Evolutionary conservation across 1,140 invertebrate species (phyloP).

Genomic region (Bombus terrestris): DNA sequence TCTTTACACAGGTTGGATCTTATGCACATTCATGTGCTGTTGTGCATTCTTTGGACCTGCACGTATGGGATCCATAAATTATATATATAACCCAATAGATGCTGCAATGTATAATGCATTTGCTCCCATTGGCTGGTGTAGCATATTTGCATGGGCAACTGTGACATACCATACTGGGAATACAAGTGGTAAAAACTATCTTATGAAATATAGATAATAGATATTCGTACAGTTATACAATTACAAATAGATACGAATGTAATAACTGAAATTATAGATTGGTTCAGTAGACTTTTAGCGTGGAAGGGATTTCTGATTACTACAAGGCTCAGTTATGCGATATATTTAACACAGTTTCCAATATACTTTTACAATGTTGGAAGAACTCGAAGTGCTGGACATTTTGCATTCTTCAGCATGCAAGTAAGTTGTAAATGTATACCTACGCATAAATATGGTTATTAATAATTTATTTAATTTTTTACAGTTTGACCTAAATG

Average conservation of each 20-base stretch:
- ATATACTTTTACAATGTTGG: slow-evolving; percentile 88
- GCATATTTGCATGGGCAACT: slow-evolving; percentile 86
- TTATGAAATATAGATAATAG: background rate
- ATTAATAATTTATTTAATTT: slow-evolving; percentile 30
- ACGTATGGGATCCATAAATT: slow-evolving; percentile 86
- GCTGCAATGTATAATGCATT: slow-evolving; percentile 88
- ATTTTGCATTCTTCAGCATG: slow-evolving; percentile 83
- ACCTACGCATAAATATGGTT: background rate
- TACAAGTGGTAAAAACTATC: slow-evolving; percentile 78
- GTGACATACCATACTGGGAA: slow-evolving; percentile 86
- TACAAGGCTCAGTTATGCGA: slow-evolving; percentile 86
- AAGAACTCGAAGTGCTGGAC: slow-evolving; percentile 81
- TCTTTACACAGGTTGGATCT: slow-evolving; percentile 84
- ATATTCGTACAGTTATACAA: background rate
- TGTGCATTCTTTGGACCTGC: slow-evolving; percentile 85
- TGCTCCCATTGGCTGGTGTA: slow-evolving; percentile 88
- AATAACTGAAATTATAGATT: slow-evolving; percentile 74
- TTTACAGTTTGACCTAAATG: slow-evolving; percentile 84
- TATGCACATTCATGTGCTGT: slow-evolving; percentile 81
- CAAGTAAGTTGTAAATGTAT: slow-evolving; percentile 77
- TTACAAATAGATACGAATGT: too few species aligned
- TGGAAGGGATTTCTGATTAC: slow-evolving; percentile 86
- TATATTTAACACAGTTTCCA: slow-evolving; percentile 88
- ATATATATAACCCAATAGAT: slow-evolving; percentile 86
- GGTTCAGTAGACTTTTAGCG: slow-evolving; percentile 82